Conservation (phyloP, 2,113 vertebrate species). For the Ginglymostoma cirratum region DNA sequence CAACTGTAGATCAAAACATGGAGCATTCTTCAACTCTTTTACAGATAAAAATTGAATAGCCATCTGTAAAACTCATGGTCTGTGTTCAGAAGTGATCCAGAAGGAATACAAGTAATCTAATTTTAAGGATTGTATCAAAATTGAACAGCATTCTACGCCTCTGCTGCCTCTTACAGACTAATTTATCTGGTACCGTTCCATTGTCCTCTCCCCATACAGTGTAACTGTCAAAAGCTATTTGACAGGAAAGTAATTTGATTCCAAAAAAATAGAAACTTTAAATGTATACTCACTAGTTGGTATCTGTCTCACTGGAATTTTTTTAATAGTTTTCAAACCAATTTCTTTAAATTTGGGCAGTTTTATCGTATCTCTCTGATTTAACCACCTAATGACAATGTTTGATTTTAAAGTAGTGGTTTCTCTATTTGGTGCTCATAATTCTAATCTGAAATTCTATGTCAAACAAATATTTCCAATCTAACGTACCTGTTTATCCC, state of each 20-base stretch:
- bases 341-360: background rate
- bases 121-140: background rate
- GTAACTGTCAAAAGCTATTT: background rate
- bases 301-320: background rate
- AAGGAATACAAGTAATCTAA: background rate
- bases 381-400: background rate
- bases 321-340: background rate
- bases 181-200: background rate
- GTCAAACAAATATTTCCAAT: background rate
- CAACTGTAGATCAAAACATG: background rate
- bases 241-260: background rate
- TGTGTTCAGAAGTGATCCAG: background rate
- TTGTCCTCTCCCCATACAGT: background rate
- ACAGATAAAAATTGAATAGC: background rate
- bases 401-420: background rate
- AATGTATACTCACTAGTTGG: no score
- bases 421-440: background rate
- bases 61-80: background rate
- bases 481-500: background rate
- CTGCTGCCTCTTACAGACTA: background rate
- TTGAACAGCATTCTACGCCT: no score
- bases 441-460: background rate
- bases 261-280: no score
- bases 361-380: background rate
- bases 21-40: background rate